phyloP scores from a whole-genome alignment of 2,888 invertebrate genomes.

The Spodoptera littoralis region DNA sequence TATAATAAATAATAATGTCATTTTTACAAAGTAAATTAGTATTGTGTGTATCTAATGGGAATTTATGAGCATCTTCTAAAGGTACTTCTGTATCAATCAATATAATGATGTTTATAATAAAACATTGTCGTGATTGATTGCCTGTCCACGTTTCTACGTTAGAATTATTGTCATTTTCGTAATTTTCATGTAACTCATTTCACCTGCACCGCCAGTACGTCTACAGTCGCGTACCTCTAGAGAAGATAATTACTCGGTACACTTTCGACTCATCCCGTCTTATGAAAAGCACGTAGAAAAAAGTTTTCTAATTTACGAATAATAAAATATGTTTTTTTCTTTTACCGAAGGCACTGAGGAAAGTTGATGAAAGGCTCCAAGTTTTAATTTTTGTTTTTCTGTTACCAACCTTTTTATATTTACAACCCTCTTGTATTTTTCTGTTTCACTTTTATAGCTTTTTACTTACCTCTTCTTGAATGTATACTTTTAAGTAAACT shows the following conservation, averaged over 20 bases:
- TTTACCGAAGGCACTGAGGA: slow-evolving; percentile 74
- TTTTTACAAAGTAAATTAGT: slow-evolving; percentile 35
- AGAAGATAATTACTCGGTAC: slow-evolving; percentile 58
- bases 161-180: slow-evolving; percentile 47
- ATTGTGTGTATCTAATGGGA: slow-evolving; percentile 49
- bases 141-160: slow-evolving; percentile 35
- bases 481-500: slow-evolving; percentile 39
- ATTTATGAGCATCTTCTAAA: slow-evolving; percentile 44
- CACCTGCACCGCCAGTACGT: slow-evolving; percentile 18
- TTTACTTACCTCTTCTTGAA: slow-evolving; percentile 44
- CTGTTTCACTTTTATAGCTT: slow-evolving; percentile 56
- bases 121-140: slow-evolving; percentile 60
- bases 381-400: slow-evolving; percentile 82
- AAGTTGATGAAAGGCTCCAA: slow-evolving; percentile 81
- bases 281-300: slow-evolving; percentile 73
- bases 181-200: slow-evolving; percentile 40
- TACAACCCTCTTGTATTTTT: slow-evolving; percentile 72
- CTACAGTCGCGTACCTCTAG: slow-evolving; percentile 19
- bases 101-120: slow-evolving; percentile 50
- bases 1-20: slow-evolving; percentile 43
- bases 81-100: slow-evolving; percentile 49
- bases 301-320: slow-evolving; percentile 85
- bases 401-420: slow-evolving; percentile 76
- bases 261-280: slow-evolving; percentile 70
- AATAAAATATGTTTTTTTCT: slow-evolving; percentile 82